Evolutionary conservation across 2,113 vertebrate species (phyloP).

Genomic region (Sula dactylatra): DNA sequence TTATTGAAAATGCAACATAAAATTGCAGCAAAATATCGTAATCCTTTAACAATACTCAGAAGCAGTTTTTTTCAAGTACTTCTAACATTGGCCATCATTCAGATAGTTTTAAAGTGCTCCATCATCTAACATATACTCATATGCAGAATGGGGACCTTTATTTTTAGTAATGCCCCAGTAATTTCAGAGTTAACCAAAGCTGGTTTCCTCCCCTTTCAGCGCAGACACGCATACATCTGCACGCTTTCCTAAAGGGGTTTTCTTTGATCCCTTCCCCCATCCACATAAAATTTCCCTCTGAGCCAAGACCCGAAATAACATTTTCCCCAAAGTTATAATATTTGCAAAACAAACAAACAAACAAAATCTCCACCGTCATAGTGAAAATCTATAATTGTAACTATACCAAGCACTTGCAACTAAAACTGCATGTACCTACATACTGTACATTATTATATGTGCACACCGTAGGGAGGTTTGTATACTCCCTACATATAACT

Average conservation of each 20-base stretch:
- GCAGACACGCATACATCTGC: not conserved
- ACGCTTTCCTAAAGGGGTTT: not conserved
- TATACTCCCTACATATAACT: not conserved
- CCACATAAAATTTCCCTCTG: not conserved
- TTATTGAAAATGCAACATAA: not conserved
- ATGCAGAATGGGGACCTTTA: not conserved
- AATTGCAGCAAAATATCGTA: not conserved
- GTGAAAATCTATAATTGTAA: not conserved
- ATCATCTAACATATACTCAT: not conserved
- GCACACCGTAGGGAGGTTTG: not conserved
- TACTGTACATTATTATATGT: not conserved
- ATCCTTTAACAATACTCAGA: not conserved
- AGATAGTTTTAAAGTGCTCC: not conserved
- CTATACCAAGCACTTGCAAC: not conserved
- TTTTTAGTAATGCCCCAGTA: not conserved
- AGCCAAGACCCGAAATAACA: constrained; percentile 19
- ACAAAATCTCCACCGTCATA: not conserved
- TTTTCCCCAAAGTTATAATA: constrained; percentile 33
- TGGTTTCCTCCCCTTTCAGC: not conserved
- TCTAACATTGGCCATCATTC: not conserved
- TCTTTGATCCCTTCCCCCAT: not conserved
- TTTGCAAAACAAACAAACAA: not conserved
- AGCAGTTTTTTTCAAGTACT: not conserved
- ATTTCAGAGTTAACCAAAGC: not conserved
- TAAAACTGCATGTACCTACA: fast-evolving